phyloP scores from a whole-genome alignment of 2,888 invertebrate species.

The Leptinotarsa peninsularis region DNA sequence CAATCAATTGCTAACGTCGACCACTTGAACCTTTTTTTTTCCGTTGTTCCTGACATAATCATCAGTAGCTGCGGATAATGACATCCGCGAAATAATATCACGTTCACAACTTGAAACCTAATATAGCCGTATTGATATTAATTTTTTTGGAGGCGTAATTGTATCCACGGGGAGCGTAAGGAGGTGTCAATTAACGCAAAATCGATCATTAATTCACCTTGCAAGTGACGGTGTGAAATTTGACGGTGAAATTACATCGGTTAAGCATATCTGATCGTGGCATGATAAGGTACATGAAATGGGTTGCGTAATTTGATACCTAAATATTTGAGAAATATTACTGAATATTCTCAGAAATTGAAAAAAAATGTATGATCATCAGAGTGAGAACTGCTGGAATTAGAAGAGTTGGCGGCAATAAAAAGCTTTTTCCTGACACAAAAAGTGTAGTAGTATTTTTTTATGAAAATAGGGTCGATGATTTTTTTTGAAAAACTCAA shows the following conservation, averaged over 20 bases:
- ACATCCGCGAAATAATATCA: background rate
- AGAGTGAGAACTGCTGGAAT: no score
- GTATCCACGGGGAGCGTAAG: background rate
- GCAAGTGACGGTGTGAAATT: background rate
- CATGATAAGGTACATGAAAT: background rate
- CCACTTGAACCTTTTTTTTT: background rate
- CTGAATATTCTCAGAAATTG: background rate
- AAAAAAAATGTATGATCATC: no score
- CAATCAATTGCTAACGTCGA: no score
- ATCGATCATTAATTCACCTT: conserved; percentile 1
- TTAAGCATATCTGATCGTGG: background rate
- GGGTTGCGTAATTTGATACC: background rate
- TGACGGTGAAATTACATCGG: background rate
- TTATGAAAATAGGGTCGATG: no score
- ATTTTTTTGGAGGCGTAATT: background rate
- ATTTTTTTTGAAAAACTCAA: no score
- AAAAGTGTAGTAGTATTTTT: no score
- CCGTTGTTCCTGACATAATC: background rate
- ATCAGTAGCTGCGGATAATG: background rate
- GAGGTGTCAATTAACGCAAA: conserved; percentile 1
- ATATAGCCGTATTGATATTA: background rate
- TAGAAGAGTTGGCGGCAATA: background rate
- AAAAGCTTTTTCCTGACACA: background rate
- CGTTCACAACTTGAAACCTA: background rate
- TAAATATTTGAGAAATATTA: background rate